Percentiles rank a stretch among this genome's conserved stretches.
phyloP scores from a whole-genome alignment of 2,888 invertebrate genomes.

The Xanthia togata region DNA sequence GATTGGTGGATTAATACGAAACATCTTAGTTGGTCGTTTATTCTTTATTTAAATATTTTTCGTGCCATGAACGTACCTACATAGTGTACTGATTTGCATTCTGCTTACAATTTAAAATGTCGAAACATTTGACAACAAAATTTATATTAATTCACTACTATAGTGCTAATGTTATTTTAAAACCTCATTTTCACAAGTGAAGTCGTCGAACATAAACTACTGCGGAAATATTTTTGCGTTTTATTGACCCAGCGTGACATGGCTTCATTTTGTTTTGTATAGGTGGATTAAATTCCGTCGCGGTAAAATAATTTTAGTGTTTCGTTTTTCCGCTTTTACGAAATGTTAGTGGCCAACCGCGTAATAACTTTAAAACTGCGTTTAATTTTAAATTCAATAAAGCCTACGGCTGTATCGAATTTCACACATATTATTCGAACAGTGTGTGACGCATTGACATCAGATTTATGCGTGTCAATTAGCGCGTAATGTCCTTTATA shows the following conservation, averaged over 20 bases:
- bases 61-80: background rate
- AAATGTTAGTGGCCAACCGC: constrained; percentile 19
- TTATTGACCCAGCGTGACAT: constrained; percentile 38
- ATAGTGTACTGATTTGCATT: background rate
- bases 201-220: constrained; percentile 31
- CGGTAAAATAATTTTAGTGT: constrained; percentile 33
- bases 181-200: constrained; percentile 13
- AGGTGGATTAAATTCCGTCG: constrained; percentile 21
- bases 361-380: constrained; percentile 19
- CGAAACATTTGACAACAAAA: background rate
- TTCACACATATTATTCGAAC: constrained; percentile 20
- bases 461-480: constrained; percentile 42
- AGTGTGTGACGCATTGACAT: constrained; percentile 12
- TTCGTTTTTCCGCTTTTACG: constrained; percentile 21
- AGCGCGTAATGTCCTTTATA: constrained; percentile 15
- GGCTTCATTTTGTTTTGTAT: constrained; percentile 36
- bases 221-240: constrained; percentile 57
- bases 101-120: background rate
- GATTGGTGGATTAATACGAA: background rate
- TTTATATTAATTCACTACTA: background rate
- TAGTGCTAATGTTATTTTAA: background rate
- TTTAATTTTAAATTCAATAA: constrained; percentile 47
- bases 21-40: background rate
- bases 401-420: constrained; percentile 9
- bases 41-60: background rate